Base-by-base conservation (phyloP, 2,113 vertebrate genomes). In the Bos javanicus region DNA sequence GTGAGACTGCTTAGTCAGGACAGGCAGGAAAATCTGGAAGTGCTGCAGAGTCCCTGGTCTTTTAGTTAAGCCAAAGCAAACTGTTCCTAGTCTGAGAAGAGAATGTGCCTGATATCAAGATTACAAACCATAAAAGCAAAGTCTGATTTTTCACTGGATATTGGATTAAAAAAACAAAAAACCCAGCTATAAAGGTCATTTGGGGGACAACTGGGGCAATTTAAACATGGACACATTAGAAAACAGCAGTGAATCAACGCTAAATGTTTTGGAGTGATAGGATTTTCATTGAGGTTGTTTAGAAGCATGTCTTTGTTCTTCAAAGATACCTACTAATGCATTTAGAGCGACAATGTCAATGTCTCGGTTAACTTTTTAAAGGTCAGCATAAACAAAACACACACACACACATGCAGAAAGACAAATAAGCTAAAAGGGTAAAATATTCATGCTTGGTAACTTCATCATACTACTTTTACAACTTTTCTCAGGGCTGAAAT, bases 41-140 rank as follows among this genome's bases (percentile, higher is more conserved):
- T 12, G 8, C 0, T 30, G 48, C 67, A 39, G 48, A 50, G 56
- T 21, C 7, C 30, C 10, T 39, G 11, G 87, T 54, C 92, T 64
- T 52, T 88, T 11, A 12, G 8, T 21, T 10, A 21, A 92, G 84
- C 90, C 92, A 95, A 97, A 95, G 95, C 67, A 97, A 97, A 98
- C 59, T 39, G 25, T 74, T 60, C 54, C 60, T 36, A 9, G 71
- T n/a, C 76, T 25, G 71, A 84, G 84, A 85, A 46, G 13, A 87
- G 48, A 95, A 80, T 2, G n/a, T 33, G 33, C 13, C 8, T 36
- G n/a, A 17, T 46, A 90, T 52, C 56, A 56, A 46, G 64, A 52
- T 62, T 23, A 50, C 57, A 83, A 54, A 74, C 36, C 46, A 26
- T 56, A 78, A 83, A 87, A 87, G 74, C 87, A 39, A 76, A 6